Percentiles rank a stretch among this genome's conserved stretches.
phyloP scores from a whole-genome alignment of 2,113 vertebrate genomes.

The Seriola aureovittata region DNA sequence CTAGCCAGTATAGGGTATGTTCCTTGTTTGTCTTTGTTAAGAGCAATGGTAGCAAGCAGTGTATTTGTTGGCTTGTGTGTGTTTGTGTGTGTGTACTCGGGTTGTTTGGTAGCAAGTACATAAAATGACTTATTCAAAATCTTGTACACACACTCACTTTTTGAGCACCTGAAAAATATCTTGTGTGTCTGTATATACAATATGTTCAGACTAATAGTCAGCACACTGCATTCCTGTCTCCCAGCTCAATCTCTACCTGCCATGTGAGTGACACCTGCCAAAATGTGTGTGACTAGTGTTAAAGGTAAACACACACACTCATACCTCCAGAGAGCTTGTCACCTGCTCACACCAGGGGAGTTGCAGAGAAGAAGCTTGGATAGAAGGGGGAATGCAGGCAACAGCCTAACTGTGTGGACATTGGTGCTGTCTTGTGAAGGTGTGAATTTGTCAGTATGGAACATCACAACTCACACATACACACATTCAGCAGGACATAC shows the following conservation, averaged over 20 bases:
- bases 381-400: conserved; percentile 25
- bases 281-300: conserved; percentile 55
- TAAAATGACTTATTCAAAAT: neutral
- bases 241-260: conserved; percentile 4
- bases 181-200: neutral
- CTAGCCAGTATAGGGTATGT: conserved; percentile 4
- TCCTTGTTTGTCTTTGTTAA: conserved; percentile 18
- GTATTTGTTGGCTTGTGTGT: neutral
- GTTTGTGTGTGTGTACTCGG: neutral
- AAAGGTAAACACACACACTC: conserved; percentile 39
- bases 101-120: neutral
- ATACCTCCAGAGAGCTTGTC: conserved; percentile 54
- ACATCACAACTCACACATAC: conserved; percentile 8
- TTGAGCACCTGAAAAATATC: neutral
- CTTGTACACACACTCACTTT: conserved; percentile 15
- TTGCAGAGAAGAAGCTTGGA: conserved; percentile 22
- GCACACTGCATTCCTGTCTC: conserved; percentile 1
- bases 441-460: conserved; percentile 63
- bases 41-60: neutral
- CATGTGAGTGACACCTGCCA: conserved; percentile 60
- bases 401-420: conserved; percentile 62
- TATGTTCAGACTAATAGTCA: neutral
- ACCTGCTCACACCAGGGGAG: conserved; percentile 51
- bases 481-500: neutral
- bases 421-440: conserved; percentile 56